These are phyloP conservation scores for Drosophila gaucha DNA, from an alignment of 2,888 invertebrate genomes.

Conservation along the genomic window DNA sequence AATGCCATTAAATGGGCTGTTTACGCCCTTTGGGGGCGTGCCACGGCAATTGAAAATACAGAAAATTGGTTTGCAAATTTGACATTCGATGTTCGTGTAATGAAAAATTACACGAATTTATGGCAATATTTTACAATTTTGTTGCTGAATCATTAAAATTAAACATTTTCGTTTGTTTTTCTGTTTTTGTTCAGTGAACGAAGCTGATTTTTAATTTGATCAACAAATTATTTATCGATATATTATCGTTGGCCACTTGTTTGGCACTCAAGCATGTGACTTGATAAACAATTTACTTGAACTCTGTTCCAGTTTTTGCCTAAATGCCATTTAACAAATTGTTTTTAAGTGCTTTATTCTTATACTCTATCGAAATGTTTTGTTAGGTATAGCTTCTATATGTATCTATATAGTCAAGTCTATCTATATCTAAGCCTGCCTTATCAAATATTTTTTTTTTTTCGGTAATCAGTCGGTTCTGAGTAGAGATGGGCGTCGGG, in stretches of 20 bases:
- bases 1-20: constrained; percentile 22
- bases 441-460: too few species aligned
- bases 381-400: too few species aligned
- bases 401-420: too few species aligned
- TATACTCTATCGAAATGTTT: too few species aligned
- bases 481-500: too few species aligned
- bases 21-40: constrained; percentile 10
- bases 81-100: constrained; percentile 10
- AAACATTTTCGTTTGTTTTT: background rate
- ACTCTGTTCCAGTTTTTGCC: background rate
- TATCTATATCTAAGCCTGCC: too few species aligned
- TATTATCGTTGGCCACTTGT: background rate
- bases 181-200: background rate
- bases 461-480: too few species aligned
- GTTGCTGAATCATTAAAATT: constrained; percentile 2
- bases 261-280: background rate
- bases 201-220: background rate
- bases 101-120: constrained; percentile 12
- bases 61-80: background rate
- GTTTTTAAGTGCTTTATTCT: too few species aligned
- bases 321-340: background rate
- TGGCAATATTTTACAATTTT: background rate
- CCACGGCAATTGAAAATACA: constrained; percentile 13
- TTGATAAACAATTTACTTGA: constrained; percentile 3
- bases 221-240: background rate